Base-by-base conservation (phyloP, 2,888 invertebrate genomes). In the Chirona hameri region DNA sequence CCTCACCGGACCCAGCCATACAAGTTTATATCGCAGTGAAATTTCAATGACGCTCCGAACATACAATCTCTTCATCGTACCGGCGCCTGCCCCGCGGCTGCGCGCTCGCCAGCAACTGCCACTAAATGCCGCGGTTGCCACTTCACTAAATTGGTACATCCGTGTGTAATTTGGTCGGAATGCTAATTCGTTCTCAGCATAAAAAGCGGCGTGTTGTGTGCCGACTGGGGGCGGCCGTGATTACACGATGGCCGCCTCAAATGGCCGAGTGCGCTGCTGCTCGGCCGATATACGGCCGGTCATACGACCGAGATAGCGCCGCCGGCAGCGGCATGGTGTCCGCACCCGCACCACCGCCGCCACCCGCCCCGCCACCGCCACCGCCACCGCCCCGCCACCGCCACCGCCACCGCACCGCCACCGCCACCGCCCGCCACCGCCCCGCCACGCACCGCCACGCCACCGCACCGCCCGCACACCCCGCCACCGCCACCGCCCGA, bases 131-230 rank as follows among this genome's bases (percentile, higher is more conserved):
- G 72, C 72, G 72, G 72, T 31, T 29, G 27, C 29, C 72, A 72
- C 29, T 72, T 31, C 72, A 72, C 72, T 72, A 72, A 72, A 72
- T 72, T 72, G 72, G 72, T 72, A 18, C 72, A 72, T 72, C 72
- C 72, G 72, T 27, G 72, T 72, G 31, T 29, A 72, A 31, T 72
- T 72, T 31, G 31, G 72, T 29, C 72, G 72, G 72, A 18, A 72
- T 72, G 72, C 72, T 72, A 72, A 72, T 72, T 72, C 72, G 72
- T 72, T 72, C 72, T 31, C 72, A 72, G 72, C 29, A 72, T 72
- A 72, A 72, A 72, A 72, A 72, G 14, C 31, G 52, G 52, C 15
- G 27, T 72, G 72, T 72, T 72, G 72, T 31, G 27, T 31, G 18
- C 27, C 0, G 31, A 18, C 72, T 7, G 29, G 18, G 18, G 72